phyloP scores from a whole-genome alignment of 2,113 vertebrate genomes.

The Corapipo altera region DNA sequence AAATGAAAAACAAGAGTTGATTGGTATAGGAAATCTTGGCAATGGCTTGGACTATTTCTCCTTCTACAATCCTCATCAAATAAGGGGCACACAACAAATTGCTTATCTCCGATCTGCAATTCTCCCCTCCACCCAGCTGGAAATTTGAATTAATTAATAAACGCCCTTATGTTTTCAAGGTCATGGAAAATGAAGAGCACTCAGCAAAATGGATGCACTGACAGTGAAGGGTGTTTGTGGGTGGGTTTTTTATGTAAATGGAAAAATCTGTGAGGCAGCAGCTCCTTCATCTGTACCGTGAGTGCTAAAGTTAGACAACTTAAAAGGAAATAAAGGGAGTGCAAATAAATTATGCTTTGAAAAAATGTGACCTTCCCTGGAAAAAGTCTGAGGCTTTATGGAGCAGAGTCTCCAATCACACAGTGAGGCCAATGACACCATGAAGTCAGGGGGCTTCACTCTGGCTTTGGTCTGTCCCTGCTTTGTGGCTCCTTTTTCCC shows the following conservation, averaged over 20 bases:
- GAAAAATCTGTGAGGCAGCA: neutral
- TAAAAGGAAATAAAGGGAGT: neutral
- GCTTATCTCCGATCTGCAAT: constrained; percentile 31
- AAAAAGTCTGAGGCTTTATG: neutral
- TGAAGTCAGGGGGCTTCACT: rapidly evolving
- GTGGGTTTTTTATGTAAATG: neutral
- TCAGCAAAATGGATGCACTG: constrained; percentile 29
- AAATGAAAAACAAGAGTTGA: neutral
- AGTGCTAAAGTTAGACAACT: constrained; percentile 3
- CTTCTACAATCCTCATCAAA: constrained; percentile 12
- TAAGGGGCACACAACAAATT: constrained; percentile 23
- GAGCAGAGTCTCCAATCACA: neutral
- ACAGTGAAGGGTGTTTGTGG: neutral
- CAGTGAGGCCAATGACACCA: neutral
- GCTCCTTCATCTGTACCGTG: neutral
- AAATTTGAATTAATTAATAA: constrained; percentile 60
- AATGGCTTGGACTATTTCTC: neutral
- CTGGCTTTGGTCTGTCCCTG: neutral
- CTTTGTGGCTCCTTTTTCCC: neutral
- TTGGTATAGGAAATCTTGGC: neutral
- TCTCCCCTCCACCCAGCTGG: constrained; percentile 56
- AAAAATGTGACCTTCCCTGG: neutral
- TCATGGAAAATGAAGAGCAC: constrained; percentile 51
- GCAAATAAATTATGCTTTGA: neutral
- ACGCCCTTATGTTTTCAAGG: constrained; percentile 36